Base-by-base conservation (phyloP, 2,113 vertebrate genomes). In the Mugil cephalus region DNA sequence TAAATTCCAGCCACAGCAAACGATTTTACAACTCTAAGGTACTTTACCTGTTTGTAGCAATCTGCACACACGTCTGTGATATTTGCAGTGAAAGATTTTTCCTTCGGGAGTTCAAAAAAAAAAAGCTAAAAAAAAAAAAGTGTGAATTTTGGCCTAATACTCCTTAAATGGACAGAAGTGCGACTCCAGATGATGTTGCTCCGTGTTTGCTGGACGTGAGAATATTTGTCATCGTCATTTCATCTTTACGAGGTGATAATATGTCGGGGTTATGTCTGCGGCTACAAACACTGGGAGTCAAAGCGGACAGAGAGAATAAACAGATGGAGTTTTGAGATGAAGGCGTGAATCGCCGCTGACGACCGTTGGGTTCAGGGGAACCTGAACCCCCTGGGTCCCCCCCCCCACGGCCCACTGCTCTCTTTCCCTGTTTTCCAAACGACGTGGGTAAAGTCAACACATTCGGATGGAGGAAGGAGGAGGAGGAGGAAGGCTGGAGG, bases 401-500 rank as follows among this genome's bases (percentile, higher is more conserved):
- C 50, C 74, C 59, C 36, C 39, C 42, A 53, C 66, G 62, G 69
- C 77, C 87, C 61, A 69, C 79, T 85, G 86, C 83, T 85, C 73
- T 69, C 74, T 67, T 89, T 71, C 68, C 18, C 80, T 69, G 36
- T 8, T 68, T 68, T 61, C 63, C 56, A 82, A 76, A 81, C 24
- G 17, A 81, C 79, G 61, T 83, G 48, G 83, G 45, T 80, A 85
- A 86, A 87, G 63, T 87, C 78, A 90, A 90, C 76, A 89, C 17
- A 17, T 59, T 61, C 35, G 19, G 67, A 62, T 62, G 67, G 62
- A 60, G 53, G 59, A 61, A 69, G 53, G 59, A 61, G 69, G 30
- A 38, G 69, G 76, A 18, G 34, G 80, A 58, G 58, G 62, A 55
- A 21, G 63, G 34, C 19, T 55, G 45, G 13, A 14, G 54, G 48